Evolutionary conservation across 2,888 invertebrate genomes (phyloP), one percentile per base, ranked within the genome.

Genomic region (Hydrotaea cyrtoneurina): DNA sequence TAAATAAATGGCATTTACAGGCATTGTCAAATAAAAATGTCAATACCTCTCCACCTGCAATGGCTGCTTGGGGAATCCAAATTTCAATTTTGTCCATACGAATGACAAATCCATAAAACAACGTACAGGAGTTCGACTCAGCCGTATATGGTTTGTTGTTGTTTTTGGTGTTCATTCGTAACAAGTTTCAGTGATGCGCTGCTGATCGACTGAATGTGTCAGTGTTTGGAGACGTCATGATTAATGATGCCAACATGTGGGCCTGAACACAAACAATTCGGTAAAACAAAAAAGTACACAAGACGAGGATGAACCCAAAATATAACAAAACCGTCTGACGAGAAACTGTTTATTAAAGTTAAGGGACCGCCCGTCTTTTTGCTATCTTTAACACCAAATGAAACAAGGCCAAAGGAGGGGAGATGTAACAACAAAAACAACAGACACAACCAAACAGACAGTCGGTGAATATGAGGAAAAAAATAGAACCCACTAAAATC

Each of bases 221-320:
- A 88, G 88, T 87, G 87, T 7, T 31, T 87, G 86, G 90, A 91
- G 90, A 90, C 88, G 89, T 89, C 89, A 91, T 91, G 91, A 91
- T 91, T 92, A 91, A 91, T 91, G 91, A 92, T 91, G 88, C 85
- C 87, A 89, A 89, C 91, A 91, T 91, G 90, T 91, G 90, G 90
- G 89, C 88, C 87, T 87, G 88, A 87, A 88, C 86, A 83, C 55
- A 79, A 82, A 50, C 55, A 46, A 36, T 78, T 73, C 72, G 39
- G 23, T 59, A 50, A 59, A 73, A 36, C 62, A 69, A 80, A 57
- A 31, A 72, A 17, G 17, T 17, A 66, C n/a, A 23, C 23, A 43
- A 31, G 75, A 19, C 46, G 15, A 50, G 39, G 57, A 11, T 62
- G 73, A 78, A 7, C 31, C 31, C 31, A 31, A 31, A 31, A 53